Evolutionary conservation across 2,113 vertebrate genomes (phyloP).

Genomic region (Laterallus jamaicensis): DNA sequence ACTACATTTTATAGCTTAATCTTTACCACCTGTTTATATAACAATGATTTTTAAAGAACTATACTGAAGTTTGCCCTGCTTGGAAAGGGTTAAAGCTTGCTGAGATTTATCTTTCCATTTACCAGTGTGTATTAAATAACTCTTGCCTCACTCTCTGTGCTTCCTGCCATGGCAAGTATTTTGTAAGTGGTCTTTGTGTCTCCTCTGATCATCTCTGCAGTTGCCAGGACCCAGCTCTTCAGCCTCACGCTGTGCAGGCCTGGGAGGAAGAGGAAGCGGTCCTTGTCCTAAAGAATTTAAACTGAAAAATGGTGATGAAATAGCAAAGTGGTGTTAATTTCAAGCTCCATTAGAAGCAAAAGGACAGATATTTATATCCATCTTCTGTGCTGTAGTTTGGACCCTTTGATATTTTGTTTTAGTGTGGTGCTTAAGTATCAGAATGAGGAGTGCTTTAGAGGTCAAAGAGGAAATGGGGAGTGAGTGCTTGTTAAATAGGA

Average conservation of each 20-base stretch:
- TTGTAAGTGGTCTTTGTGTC: not conserved
- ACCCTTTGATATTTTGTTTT: not conserved
- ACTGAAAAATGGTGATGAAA: not conserved
- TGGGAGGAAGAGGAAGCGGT: not conserved
- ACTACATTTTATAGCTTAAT: not conserved
- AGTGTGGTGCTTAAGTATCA: not conserved
- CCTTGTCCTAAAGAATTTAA: not conserved
- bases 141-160: not conserved
- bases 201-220: not conserved
- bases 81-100: not conserved
- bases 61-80: not conserved
- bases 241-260: not conserved
- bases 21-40: not conserved
- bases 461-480: not conserved
- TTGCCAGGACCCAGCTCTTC: not conserved
- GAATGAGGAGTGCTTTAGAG: not conserved
- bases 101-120: not conserved
- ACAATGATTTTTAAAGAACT: not conserved
- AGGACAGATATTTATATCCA: conserved; percentile 9
- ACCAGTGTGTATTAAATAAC: not conserved
- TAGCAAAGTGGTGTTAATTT: conserved; percentile 17
- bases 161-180: not conserved
- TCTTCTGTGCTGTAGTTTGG: not conserved
- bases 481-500: not conserved
- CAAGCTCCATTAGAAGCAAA: conserved; percentile 33